These are phyloP conservation scores for Pseudochirops corinnae DNA, from an alignment of 2,797 vertebrate species.

Conservation along the genomic window DNA sequence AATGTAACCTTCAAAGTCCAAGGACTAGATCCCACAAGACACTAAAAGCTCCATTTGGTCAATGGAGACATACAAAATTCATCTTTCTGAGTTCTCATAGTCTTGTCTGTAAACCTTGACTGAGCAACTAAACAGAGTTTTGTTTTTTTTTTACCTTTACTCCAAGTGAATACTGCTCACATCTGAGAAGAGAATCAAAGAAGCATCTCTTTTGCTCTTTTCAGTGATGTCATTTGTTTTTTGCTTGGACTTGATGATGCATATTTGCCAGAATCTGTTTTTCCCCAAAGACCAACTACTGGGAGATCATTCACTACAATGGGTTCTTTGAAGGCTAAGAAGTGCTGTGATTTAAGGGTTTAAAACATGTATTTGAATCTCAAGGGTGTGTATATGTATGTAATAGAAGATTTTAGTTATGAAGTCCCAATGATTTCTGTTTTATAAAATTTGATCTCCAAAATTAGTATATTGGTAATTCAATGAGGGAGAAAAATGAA, in stretches of 20 bases:
- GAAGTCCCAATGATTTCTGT: background rate
- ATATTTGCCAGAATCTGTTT: conserved; percentile 12
- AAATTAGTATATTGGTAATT: background rate
- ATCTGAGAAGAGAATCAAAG: background rate
- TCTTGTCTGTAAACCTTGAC: background rate
- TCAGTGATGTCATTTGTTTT: background rate
- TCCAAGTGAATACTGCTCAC: background rate
- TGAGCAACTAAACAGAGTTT: background rate
- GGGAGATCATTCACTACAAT: background rate
- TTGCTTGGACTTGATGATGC: background rate
- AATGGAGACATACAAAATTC: background rate
- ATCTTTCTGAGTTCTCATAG: background rate
- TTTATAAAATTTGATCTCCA: background rate
- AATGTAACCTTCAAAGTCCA: conserved; percentile 2
- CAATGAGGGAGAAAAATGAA: background rate
- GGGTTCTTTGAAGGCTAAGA: conserved; percentile 2
- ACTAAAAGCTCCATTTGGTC: background rate
- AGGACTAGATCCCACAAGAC: background rate
- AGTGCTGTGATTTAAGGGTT: background rate
- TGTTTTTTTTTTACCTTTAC: background rate
- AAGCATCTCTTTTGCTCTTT: background rate
- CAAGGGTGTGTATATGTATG: background rate
- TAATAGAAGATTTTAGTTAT: background rate
- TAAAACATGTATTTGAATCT: background rate
- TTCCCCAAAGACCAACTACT: background rate